Evolutionary conservation across 1,140 invertebrate species (phyloP), one percentile per base, ranked within the genome.

Genomic region (roundworm (Caenorhabditis elegans)): DNA sequence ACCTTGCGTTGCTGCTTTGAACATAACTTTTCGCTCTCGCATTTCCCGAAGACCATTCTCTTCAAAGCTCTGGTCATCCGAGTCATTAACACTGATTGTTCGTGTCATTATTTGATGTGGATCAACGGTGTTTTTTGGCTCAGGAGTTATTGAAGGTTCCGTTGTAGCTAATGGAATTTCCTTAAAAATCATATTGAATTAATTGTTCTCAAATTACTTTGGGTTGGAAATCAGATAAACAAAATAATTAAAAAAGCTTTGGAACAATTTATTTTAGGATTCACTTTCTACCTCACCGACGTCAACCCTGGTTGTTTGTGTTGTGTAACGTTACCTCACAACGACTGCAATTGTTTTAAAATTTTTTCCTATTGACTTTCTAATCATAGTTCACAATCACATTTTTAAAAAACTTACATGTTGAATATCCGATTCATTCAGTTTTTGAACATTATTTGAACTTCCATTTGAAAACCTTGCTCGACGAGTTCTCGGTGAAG

Each of bases 401-500:
- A 43, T 5, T 43, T 15, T 8, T 43, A 11, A 22, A 43, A 22
- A 0, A 70, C 60, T 22, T 6, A 70, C 60, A 39, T 22, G n/a
- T 1, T 22, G 60, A 22, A 70, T 43, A 10, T 77, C 46, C 5
- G 19, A 48, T 13, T 49, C 24, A 48, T n/a, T n/a, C 2, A 19
- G 43, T 48, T 28, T 77, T 15, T 49, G 76, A 26, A 77, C 76
- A 31, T 51, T 77, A 22, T 49, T 77, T 2, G 26, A 2, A 15
- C 19, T 13, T 77, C 76, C 60, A 70, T 70, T 70, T 1, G 60
- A 70, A 28, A 77, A 51, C 19, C 49, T 51, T 2, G 77, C 49
- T 22, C 43, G 26, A 10, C 77, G 49, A 10, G 60, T 34, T 70
- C 77, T 83, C 2, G 82, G 82, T 8, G 80, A 81, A 17, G 65